Base-by-base conservation (phyloP, 2,113 vertebrate species). In the Penelope pileata region DNA sequence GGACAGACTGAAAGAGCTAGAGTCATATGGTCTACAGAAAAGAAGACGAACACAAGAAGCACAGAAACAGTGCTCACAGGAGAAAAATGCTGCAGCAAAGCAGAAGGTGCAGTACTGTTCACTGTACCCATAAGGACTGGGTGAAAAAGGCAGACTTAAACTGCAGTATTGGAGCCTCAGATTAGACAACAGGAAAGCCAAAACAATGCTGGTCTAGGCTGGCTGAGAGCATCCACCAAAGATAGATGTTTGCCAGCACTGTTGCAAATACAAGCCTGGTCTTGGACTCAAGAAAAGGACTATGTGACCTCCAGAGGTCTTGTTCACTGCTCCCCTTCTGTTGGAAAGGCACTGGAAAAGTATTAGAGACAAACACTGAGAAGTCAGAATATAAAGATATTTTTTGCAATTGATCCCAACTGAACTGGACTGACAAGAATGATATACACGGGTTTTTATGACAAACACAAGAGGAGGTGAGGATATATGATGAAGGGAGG, bases 61-160 rank as follows among this genome's bases (percentile, higher is more conserved):
- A 40, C 16, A 18, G 10, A 11, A 40, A 62, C 5, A 27, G 34
- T 12, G 34, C 51, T 34, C 64, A 67, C 17, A 1, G 1, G 59
- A 34, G 43, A 63, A 62, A 86, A 42, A 42, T 58, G 43, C 81
- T 86, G 34, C 74, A 56, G 58, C 62, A 60, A 18, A 75, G 78
- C 74, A 78, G 45, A 43, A 80, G 42, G 74, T 62, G 34, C 47
- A 1, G 0, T 4, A 6, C 54, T n/a, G 38, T 23, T 64, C 86
- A 50, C 14, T 24, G 21, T 29, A 32, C 5, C 1, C 3, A 8
- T 4, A 2, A 10, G 56, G 58, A 8, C 47, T 9, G 7, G 6
- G 19, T 27, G 43, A 72, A 19, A 72, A 79, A 64, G 19, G 18
- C 78, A 83, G 34, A 30, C 48, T 59, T 59, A 16, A 45, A 47